Conservation (phyloP, 2,797 vertebrate genomes). For the Acestrorhynchus altus region DNA sequence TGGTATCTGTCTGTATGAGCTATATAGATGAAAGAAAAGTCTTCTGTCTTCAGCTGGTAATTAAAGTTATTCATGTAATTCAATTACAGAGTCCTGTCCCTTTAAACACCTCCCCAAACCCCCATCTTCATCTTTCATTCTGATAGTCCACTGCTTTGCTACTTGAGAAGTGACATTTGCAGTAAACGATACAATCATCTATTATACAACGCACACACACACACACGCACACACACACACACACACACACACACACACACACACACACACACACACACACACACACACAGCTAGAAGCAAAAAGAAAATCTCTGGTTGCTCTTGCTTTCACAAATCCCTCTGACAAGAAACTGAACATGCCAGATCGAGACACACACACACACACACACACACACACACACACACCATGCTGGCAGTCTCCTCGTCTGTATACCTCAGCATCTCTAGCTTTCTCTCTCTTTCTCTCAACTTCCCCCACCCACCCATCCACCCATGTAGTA, state of each 20-base stretch:
- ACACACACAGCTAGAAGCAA: no score
- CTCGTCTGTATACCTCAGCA: constrained; percentile 50
- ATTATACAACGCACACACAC: constrained; percentile 2
- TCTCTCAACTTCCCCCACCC: not conserved
- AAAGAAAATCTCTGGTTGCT: not conserved
- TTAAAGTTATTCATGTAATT: no score
- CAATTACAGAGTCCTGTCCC: no score
- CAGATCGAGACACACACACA: constrained; percentile 19
- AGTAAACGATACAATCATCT: not conserved
- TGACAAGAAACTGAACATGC: constrained; percentile 14
- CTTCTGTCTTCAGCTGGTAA: constrained; percentile 61
- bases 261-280: not conserved
- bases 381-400: constrained; percentile 15
- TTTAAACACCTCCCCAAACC: not conserved
- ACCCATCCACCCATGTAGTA: constrained; percentile 38
- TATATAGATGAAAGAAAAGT: no score
- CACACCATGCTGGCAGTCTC: not conserved
- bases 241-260: not conserved
- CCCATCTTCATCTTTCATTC: not conserved
- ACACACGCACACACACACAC: not conserved
- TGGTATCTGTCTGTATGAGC: no score
- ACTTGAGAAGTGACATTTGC: constrained; percentile 6
- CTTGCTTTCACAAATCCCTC: constrained; percentile 5
- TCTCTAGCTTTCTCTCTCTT: constrained; percentile 16
- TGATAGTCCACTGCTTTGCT: constrained; percentile 23